Evolutionary conservation across 2,797 vertebrate genomes (phyloP).

Genomic region (Neosalanx taihuensis): DNA sequence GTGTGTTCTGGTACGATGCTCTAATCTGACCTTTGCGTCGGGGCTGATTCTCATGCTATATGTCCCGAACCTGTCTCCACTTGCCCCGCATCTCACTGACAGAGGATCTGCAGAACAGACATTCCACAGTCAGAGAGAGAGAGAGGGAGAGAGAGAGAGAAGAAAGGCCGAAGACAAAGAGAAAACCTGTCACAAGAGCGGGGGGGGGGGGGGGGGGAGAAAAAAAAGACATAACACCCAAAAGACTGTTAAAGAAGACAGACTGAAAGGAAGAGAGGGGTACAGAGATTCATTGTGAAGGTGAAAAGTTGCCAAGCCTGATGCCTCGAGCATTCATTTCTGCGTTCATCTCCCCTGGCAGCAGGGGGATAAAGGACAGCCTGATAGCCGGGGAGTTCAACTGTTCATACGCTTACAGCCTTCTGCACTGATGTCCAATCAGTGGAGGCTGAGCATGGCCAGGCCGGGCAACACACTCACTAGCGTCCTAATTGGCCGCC

Average conservation of each 20-base stretch:
- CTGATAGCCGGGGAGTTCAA: conserved; percentile 48
- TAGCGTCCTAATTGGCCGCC: conserved; percentile 61
- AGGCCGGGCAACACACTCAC: conserved; percentile 35
- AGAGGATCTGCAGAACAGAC: conserved; percentile 63
- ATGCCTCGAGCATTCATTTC: conserved; percentile 18
- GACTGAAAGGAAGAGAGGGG: conserved; percentile 35
- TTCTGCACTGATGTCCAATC: conserved; percentile 37
- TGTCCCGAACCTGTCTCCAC: conserved; percentile 73
- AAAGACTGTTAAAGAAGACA: conserved; percentile 38
- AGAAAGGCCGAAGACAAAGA: conserved; percentile 42
- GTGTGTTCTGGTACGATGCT: conserved; percentile 60
- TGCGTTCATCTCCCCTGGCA: conserved; percentile 40
- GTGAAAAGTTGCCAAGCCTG: conserved; percentile 52
- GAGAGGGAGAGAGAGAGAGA: conserved; percentile 26
- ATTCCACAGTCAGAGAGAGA: conserved; percentile 61
- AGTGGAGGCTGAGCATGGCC: conserved; percentile 30
- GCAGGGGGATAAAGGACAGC: conserved; percentile 42
- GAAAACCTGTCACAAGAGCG: conserved; percentile 16
- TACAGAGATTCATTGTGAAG: conserved; percentile 51
- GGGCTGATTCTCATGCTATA: conserved; percentile 65
- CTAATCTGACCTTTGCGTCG: conserved; percentile 68
- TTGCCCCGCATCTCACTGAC: conserved; percentile 68
- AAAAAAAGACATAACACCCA: conserved; percentile 32
- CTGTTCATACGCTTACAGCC: conserved; percentile 51
- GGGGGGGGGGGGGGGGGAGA: not conserved